Percentiles rank a stretch among this genome's conserved stretches.
Conservation (phyloP, 2,113 vertebrate species). For the Clinocottus analis region DNA sequence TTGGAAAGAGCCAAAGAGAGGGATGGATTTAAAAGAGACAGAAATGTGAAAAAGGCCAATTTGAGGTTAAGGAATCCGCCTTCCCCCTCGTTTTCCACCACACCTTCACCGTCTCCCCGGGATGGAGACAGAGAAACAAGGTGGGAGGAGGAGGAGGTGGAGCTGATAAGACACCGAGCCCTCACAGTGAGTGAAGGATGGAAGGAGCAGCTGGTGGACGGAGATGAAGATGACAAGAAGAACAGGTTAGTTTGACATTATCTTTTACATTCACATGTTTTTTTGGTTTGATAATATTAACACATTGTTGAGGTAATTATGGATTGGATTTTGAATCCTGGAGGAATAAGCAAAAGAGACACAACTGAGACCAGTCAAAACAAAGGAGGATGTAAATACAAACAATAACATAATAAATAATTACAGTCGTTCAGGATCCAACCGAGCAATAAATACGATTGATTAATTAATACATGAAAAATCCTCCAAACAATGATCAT, state of each 20-base stretch:
- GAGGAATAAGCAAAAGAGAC: not conserved
- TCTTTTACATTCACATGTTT: not conserved
- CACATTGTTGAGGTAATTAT: not conserved
- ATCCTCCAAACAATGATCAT: not conserved
- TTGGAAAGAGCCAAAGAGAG: conserved; percentile 74
- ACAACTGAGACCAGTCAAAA: not conserved
- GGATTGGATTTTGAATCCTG: not conserved
- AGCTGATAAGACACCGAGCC: conserved; percentile 41
- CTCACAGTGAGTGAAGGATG: conserved; percentile 62
- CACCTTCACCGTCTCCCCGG: conserved; percentile 30
- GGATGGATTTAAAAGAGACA: conserved; percentile 38
- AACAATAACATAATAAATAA: not conserved
- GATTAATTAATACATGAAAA: not conserved
- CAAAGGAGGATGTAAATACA: not conserved
- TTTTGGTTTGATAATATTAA: not conserved
- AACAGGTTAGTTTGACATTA: conserved; percentile 67
- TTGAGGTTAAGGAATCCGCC: conserved; percentile 14
- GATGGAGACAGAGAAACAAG: conserved; percentile 67
- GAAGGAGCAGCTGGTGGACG: conserved; percentile 78
- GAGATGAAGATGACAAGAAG: conserved; percentile 69
- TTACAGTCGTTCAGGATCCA: too few relatives aligned
- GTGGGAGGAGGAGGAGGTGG: conserved; percentile 66
- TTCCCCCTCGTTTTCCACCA: conserved; percentile 46
- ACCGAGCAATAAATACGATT: not conserved
- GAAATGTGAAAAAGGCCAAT: not conserved